phyloP scores from a whole-genome alignment of 2,888 invertebrate genomes.

The Oscheius onirici region DNA sequence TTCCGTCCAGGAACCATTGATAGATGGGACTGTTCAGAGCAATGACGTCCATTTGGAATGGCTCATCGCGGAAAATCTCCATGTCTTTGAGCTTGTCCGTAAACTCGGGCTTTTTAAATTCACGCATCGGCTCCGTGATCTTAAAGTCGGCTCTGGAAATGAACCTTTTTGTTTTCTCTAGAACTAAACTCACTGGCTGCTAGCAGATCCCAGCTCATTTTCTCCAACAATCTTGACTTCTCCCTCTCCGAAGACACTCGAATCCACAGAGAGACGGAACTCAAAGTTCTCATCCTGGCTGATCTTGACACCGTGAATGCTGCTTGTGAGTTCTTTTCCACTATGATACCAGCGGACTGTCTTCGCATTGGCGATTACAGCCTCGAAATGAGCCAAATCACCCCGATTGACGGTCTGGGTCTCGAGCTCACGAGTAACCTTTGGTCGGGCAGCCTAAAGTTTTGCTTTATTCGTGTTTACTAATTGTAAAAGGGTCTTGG shows the following conservation, averaged over 20 bases:
- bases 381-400: slow-evolving; percentile 73
- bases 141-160: slow-evolving; percentile 45
- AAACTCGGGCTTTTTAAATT: slow-evolving; percentile 80
- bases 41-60: slow-evolving; percentile 58
- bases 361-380: slow-evolving; percentile 61
- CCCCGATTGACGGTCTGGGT: slow-evolving; percentile 78
- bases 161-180: no score
- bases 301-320: slow-evolving; percentile 39
- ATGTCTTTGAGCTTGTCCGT: slow-evolving; percentile 86
- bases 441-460: slow-evolving; percentile 28
- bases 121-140: slow-evolving; percentile 53
- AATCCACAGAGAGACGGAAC: slow-evolving; percentile 58
- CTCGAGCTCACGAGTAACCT: slow-evolving; percentile 49
- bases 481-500: background rate
- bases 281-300: slow-evolving; percentile 60
- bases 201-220: slow-evolving; percentile 47
- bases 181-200: slow-evolving; percentile 37
- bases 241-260: slow-evolving; percentile 44
- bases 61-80: slow-evolving; percentile 74
- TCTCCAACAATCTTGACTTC: slow-evolving; percentile 43
- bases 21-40: slow-evolving; percentile 78
- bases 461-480: background rate
- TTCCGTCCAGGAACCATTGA: slow-evolving; percentile 76
- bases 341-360: slow-evolving; percentile 55
- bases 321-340: slow-evolving; percentile 46